These are phyloP conservation scores for Beroe ovata DNA, from an alignment of 37 sponge, comb jelly and placozoan species.

Conservation along the genomic window DNA sequence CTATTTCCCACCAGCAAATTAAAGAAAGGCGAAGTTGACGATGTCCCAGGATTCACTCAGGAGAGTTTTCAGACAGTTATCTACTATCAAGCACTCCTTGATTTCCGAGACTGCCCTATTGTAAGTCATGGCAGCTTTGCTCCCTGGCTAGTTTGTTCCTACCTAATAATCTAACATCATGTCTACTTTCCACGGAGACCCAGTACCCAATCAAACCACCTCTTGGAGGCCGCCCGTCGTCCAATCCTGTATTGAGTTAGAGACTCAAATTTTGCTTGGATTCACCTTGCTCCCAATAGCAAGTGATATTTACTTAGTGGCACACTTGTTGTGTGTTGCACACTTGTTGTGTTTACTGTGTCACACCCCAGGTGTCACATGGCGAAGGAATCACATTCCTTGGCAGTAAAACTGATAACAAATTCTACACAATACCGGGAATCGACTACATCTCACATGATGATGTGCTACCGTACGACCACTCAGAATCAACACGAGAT, in stretches of 20 bases:
- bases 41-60: constrained; percentile 16
- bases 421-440: constrained; percentile 72
- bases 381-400: constrained; percentile 41
- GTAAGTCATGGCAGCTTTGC: too few relatives aligned
- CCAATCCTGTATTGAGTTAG: too few relatives aligned
- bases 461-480: constrained; percentile 86
- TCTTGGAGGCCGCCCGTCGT: too few relatives aligned
- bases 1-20: constrained; percentile 46
- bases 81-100: constrained; percentile 88
- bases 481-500: constrained; percentile 70
- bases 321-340: too few relatives aligned
- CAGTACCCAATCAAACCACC: too few relatives aligned
- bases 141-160: too few relatives aligned
- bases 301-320: too few relatives aligned
- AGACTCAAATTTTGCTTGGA: too few relatives aligned
- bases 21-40: constrained; percentile 50
- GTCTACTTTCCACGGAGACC: too few relatives aligned
- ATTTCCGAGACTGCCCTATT: constrained; percentile 86
- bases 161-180: too few relatives aligned
- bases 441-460: constrained; percentile 95
- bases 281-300: too few relatives aligned
- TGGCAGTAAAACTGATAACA: constrained; percentile 34
- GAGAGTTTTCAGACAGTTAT: constrained; percentile 68
- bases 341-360: too few relatives aligned
- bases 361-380: constrained; percentile 56